Percentiles rank a stretch among this genome's conserved stretches.
These are phyloP conservation scores for Ceyx margarethae DNA, from an alignment of 2,113 vertebrate species.

Conservation along the genomic window DNA sequence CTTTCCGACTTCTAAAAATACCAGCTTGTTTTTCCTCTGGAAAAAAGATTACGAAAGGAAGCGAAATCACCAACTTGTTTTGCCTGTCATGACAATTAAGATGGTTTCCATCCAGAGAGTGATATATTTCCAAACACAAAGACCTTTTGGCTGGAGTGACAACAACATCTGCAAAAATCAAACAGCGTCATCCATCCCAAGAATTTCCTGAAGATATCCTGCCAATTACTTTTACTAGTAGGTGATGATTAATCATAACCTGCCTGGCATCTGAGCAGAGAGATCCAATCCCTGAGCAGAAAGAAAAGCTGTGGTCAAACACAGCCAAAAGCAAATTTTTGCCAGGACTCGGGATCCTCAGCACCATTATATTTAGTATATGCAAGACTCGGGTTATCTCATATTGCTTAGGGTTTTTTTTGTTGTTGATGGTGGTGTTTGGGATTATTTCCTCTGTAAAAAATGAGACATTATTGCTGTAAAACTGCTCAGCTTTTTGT, in stretches of 20 bases:
- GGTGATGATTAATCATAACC: conserved; percentile 63
- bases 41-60: conserved; percentile 38
- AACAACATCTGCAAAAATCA: conserved; percentile 65
- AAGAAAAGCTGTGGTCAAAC: conserved; percentile 8
- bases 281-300: conserved; percentile 49
- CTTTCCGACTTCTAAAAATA: conserved; percentile 69
- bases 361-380: not conserved
- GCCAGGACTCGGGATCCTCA: not conserved
- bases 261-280: conserved; percentile 40
- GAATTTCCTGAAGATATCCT: conserved; percentile 66
- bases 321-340: not conserved
- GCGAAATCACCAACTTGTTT: conserved; percentile 1
- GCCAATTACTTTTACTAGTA: conserved; percentile 67
- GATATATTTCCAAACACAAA: conserved; percentile 23
- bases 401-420: not conserved
- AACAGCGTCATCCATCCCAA: conserved; percentile 47
- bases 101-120: conserved; percentile 6
- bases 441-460: not conserved
- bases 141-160: conserved; percentile 58
- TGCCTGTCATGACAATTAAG: conserved; percentile 28
- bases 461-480: not conserved
- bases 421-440: not conserved
- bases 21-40: conserved; percentile 1
- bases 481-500: not conserved
- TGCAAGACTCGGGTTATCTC: not conserved